phyloP scores from a whole-genome alignment of 2,888 invertebrate genomes.

The Steinernema carpocapsae region DNA sequence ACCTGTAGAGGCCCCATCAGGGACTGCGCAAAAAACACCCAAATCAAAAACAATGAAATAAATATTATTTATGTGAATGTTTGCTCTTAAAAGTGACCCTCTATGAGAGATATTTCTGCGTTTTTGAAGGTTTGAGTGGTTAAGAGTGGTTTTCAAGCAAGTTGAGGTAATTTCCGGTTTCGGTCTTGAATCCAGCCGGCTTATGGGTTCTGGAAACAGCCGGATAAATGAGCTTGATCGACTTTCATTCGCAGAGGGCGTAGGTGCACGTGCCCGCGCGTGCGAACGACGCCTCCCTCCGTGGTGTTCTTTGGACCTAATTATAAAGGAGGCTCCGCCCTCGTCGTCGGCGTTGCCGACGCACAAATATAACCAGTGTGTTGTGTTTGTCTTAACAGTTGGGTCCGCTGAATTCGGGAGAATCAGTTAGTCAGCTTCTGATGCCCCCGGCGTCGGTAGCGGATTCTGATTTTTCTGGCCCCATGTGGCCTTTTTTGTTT shows the following conservation, averaged over 20 bases:
- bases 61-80: neutral
- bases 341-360: constrained; percentile 30
- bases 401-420: constrained; percentile 33
- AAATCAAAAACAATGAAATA: constrained; percentile 7
- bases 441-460: neutral
- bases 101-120: too few relatives aligned
- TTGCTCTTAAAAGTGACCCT: neutral
- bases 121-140: too few relatives aligned
- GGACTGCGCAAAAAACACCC: neutral
- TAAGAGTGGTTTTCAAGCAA: too few relatives aligned
- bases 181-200: too few relatives aligned
- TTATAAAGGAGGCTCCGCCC: constrained; percentile 28
- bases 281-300: constrained; percentile 31
- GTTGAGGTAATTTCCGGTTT: too few relatives aligned
- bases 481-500: constrained; percentile 28
- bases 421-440: constrained; percentile 33
- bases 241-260: constrained; percentile 29
- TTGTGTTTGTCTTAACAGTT: constrained; percentile 35
- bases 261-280: constrained; percentile 34
- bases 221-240: constrained; percentile 17
- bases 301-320: constrained; percentile 33
- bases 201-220: too few relatives aligned
- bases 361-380: constrained; percentile 33
- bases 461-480: neutral
- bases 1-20: neutral